Conservation (phyloP, 2,888 invertebrate species). For the Eupithecia exiguata region DNA sequence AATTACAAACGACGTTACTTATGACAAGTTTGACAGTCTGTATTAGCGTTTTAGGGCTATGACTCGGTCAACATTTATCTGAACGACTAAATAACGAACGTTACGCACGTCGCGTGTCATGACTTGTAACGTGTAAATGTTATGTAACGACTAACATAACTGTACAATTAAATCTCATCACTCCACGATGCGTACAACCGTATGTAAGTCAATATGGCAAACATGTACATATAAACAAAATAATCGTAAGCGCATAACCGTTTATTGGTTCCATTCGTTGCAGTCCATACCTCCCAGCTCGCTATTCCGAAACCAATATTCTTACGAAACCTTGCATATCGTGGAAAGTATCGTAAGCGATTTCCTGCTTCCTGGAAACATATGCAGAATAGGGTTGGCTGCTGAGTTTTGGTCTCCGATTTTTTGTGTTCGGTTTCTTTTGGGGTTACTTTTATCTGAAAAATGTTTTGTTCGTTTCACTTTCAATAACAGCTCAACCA, state of each 20-base stretch:
- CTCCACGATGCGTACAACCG: background rate
- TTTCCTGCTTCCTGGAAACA: constrained; percentile 46
- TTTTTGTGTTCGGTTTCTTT: background rate
- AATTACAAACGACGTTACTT: background rate
- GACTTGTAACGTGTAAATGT: background rate
- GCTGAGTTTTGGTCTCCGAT: background rate
- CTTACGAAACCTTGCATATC: constrained; percentile 40
- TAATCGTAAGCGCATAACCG: constrained; percentile 11
- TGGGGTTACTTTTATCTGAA: background rate
- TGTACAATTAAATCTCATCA: background rate
- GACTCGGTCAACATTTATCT: background rate
- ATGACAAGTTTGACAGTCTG: background rate
- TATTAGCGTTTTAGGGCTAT: background rate
- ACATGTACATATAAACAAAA: constrained; percentile 7
- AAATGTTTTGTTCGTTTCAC: background rate
- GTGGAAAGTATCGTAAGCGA: constrained; percentile 53
- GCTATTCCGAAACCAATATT: constrained; percentile 40
- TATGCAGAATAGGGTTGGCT: constrained; percentile 11
- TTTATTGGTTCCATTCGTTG: constrained; percentile 10
- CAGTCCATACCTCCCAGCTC: constrained; percentile 21
- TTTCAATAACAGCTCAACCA: background rate
- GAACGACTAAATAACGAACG: background rate
- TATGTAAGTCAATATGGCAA: background rate
- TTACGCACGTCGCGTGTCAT: background rate
- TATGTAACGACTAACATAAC: background rate